Evolutionary conservation across 2,113 vertebrate species (phyloP).

Genomic region (Urocynchramus pylzowi): DNA sequence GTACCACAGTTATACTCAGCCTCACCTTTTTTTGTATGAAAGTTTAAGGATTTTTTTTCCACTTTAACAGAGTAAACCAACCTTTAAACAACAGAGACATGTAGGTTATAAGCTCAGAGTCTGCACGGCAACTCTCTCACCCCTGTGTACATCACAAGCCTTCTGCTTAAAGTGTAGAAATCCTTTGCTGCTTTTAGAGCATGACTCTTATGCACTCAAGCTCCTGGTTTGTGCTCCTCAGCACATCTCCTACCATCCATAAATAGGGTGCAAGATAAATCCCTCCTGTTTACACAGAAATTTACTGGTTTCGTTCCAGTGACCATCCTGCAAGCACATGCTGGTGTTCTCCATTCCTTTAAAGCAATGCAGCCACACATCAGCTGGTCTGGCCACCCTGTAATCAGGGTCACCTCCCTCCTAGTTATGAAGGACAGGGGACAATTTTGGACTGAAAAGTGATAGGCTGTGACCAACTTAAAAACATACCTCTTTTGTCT

Average conservation of each 20-base stretch:
- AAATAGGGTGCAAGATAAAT: background rate
- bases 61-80: background rate
- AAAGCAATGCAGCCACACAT: background rate
- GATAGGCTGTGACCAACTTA: background rate
- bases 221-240: background rate
- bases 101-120: background rate
- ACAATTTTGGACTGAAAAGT: background rate
- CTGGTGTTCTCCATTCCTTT: background rate
- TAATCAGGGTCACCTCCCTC: background rate
- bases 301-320: background rate
- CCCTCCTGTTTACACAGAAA: background rate
- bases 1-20: background rate
- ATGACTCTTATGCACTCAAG: background rate
- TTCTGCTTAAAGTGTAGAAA: background rate
- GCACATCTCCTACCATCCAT: background rate
- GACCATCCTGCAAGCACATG: background rate
- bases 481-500: background rate
- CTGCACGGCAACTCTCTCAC: background rate
- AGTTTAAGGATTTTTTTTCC: background rate
- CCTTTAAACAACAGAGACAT: background rate
- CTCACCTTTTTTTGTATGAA: background rate
- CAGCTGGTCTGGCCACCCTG: background rate
- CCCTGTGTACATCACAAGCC: background rate
- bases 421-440: background rate
- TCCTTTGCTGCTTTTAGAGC: background rate